A percentile compares a stretch with the other conserved stretches of the same genome.
Evolutionary conservation across 1,140 invertebrate genomes (phyloP).

Genomic region (Archivesica marissinica): DNA sequence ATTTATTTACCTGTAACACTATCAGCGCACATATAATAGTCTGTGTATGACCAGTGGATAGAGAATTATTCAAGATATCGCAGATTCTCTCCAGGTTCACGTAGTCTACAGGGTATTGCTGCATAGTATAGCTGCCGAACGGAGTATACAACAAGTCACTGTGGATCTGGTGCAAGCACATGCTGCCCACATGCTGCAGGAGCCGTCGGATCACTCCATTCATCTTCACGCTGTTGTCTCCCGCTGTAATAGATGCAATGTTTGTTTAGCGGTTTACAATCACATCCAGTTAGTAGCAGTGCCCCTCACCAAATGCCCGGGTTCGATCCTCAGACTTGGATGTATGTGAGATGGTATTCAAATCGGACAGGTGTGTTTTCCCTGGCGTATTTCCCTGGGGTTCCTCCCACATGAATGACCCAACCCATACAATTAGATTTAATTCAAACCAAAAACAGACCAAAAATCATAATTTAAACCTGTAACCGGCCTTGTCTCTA

Average conservation of each 20-base stretch:
- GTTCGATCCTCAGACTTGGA: neutral
- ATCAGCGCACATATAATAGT: slow-evolving; percentile 79
- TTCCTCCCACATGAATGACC: no score
- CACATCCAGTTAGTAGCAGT: neutral
- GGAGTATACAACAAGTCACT: slow-evolving; percentile 72
- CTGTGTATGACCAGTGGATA: slow-evolving; percentile 71
- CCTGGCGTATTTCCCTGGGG: no score
- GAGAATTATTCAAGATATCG: slow-evolving; percentile 79
- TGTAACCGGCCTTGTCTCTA: no score
- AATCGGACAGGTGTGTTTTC: no score
- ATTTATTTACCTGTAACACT: slow-evolving; percentile 77
- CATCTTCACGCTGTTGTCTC: slow-evolving; percentile 4
- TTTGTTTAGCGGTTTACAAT: neutral
- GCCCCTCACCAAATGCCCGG: neutral
- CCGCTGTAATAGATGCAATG: neutral
- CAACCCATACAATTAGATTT: no score
- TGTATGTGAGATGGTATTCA: no score
- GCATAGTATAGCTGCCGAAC: slow-evolving; percentile 71
- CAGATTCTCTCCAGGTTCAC: slow-evolving; percentile 75
- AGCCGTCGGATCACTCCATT: slow-evolving; percentile 72
- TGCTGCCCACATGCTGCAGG: slow-evolving; percentile 80
- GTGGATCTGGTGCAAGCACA: slow-evolving; percentile 81
- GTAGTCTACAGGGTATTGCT: slow-evolving; percentile 76
- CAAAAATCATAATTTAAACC: no score
- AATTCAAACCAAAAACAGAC: no score